Evolutionary conservation across 2,113 vertebrate species (phyloP), one percentile per base, ranked within the genome.

Genomic region (Lanius collurio): DNA sequence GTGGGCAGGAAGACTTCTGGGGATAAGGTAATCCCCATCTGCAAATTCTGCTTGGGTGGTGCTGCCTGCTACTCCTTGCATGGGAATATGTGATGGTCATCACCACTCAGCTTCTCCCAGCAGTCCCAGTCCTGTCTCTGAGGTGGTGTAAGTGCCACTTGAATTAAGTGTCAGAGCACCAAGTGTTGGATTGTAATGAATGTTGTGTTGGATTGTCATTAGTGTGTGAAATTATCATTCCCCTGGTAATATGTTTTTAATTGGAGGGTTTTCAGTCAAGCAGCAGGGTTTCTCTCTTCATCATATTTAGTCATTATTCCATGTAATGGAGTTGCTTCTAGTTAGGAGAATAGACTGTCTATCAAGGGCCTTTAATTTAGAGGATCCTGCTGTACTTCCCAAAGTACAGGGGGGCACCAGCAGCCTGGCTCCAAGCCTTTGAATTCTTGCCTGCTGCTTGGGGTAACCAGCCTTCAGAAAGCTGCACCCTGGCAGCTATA

Each of bases 251-350:
- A 35, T 21, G 50, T 53, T 91, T 94, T 94, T 95, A 96, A 94
- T 90, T 94, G 94, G 90, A 84, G 33, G 39, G 42, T 86, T 94
- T 94, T 86, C 85, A 94, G 52, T 52, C 2, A 6, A 95, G 76
- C 90, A 90, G 68, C 86, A 55, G 71, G 85, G 39, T 93, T 95
- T 93, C 71, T 84, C 52, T 91, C 89, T 68, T 93, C 50, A 50
- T 83, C 57, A 13, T 41, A 24, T 78, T 95, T 78, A 67, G 79
- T 93, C n/a, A 56, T 93, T 93, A 90, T 69, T 44, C 73, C 63
- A 21, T 65, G 50, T 55, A 94, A 94, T 70, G 74, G 82, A 83
- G 59, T 73, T 88, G 47, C 57, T 80, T 80, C 55, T 57, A 46
- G 64, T 75, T 83, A 80, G 44, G 35, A 80, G 56, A 93, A 64